Evolutionary conservation across 2,113 vertebrate species (phyloP).

Genomic region (Rhinopithecus roxellana): DNA sequence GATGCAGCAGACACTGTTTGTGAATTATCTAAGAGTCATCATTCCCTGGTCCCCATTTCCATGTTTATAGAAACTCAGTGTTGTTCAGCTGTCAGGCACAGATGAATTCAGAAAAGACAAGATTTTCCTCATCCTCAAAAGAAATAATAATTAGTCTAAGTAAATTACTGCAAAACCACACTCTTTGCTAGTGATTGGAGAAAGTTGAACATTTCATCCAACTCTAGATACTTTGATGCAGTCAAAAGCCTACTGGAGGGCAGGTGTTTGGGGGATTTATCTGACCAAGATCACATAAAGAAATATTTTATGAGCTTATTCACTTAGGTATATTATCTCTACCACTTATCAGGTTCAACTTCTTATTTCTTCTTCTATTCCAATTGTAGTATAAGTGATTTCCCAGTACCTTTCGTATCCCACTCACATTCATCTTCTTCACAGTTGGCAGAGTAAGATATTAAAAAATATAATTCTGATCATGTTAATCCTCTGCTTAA

Average conservation of each 20-base stretch:
- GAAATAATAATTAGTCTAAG: not conserved
- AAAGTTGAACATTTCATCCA: not conserved
- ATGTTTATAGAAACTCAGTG: not conserved
- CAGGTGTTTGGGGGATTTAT: not conserved
- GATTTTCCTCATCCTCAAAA: not conserved
- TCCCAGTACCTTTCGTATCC: not conserved
- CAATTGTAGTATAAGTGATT: not conserved
- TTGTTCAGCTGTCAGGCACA: not conserved
- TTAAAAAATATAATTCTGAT: slow-evolving; percentile 20
- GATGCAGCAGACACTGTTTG: accelerated
- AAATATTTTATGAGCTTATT: not conserved
- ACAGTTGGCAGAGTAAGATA: not conserved
- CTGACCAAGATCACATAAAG: not conserved
- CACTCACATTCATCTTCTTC: not conserved
- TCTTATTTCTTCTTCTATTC: not conserved
- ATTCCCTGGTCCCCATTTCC: not conserved
- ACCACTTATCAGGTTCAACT: not conserved
- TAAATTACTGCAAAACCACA: not conserved
- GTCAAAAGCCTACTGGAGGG: not conserved
- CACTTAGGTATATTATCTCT: not conserved
- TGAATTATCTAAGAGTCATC: not conserved
- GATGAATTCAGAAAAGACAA: not conserved
- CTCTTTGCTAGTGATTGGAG: not conserved
- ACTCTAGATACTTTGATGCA: not conserved
- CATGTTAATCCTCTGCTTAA: not conserved